These are phyloP conservation scores for Syngnathoides biaculeatus DNA, from an alignment of 2,113 vertebrate genomes.

Conservation along the genomic window DNA sequence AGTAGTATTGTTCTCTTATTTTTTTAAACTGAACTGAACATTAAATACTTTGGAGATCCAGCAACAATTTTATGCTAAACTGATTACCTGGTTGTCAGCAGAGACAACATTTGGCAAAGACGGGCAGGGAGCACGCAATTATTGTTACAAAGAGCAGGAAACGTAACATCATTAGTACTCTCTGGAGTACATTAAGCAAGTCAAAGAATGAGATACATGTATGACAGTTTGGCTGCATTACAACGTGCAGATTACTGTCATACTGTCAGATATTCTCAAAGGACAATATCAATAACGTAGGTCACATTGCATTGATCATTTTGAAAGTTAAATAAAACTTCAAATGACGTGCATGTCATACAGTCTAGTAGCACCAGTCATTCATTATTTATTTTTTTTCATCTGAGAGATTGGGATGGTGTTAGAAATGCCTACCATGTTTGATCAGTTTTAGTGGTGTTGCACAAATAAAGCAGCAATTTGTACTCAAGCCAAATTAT, in stretches of 20 bases:
- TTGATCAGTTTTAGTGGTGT: neutral
- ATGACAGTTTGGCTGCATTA: constrained; percentile 29
- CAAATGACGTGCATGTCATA: neutral
- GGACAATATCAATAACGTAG: constrained; percentile 8
- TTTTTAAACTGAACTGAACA: neutral
- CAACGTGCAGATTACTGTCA: constrained; percentile 18
- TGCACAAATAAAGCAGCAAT: neutral
- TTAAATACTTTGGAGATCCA: constrained; percentile 19
- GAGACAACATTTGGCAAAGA: constrained; percentile 40
- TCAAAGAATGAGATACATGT: constrained; percentile 11
- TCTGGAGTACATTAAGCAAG: constrained; percentile 28
- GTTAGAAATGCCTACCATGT: neutral
- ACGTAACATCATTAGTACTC: constrained; percentile 31
- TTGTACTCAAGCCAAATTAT: neutral
- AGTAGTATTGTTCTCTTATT: neutral
- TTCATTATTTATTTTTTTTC: neutral
- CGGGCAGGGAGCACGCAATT: constrained; percentile 27
- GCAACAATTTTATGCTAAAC: constrained; percentile 30
- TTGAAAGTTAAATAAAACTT: neutral
- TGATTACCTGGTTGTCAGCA: constrained; percentile 40
- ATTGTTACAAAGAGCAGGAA: constrained; percentile 35
- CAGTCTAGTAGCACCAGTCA: neutral
- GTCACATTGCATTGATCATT: constrained; percentile 13
- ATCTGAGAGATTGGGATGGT: neutral
- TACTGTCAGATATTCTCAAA: constrained; percentile 17